Evolutionary conservation across 2,888 invertebrate genomes (phyloP), one percentile per base, ranked within the genome.

Genomic region (Tetramorium bicarinatum): DNA sequence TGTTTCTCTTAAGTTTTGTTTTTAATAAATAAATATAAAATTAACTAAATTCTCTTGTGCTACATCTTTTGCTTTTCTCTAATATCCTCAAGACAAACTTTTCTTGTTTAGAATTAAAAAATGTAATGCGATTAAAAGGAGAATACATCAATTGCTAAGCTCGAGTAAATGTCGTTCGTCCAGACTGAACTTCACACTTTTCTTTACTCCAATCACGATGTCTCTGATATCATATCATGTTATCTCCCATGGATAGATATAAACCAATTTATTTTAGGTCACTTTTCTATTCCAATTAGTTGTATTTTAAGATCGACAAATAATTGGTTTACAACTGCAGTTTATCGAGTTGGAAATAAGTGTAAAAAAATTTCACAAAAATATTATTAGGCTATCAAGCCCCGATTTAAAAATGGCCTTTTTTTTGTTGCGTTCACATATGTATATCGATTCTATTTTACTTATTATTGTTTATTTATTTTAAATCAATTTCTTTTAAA

Each of bases 211-310:
- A 52, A 69, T 21, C 34, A 34, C 9, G 9, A 69, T 1, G 41
- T 52, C 29, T 49, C 18, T 54, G 72, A 34, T 69, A 69, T 69
- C 69, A 4, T 69, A 67, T 67, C 52, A 8, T 13, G 34, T 52
- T 69, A 69, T 69, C 47, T 71, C 29, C 21, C 25, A 15, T 44
- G 29, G 8, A 21, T 54, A 44, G 59, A 59, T 59, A 74, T n/a
- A 11, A 47, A 75, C 4, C 18, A 44, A 25, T 74, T 29, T 29
- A 59, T 61, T 61, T 21, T 41, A 29, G 1, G 4, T 34, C 29
- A 34, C 29, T 34, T 34, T 34, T 34, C 29, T 34, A 34, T 34
- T 34, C 29, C 29, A 34, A 34, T 34, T 34, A 34, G 3, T 34
- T 34, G 29, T 34, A 34, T 34, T 34, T 34, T 34, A 34, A 34